These are phyloP conservation scores for Agrilus planipennis DNA, from an alignment of 1,140 invertebrate species.

Conservation along the genomic window DNA sequence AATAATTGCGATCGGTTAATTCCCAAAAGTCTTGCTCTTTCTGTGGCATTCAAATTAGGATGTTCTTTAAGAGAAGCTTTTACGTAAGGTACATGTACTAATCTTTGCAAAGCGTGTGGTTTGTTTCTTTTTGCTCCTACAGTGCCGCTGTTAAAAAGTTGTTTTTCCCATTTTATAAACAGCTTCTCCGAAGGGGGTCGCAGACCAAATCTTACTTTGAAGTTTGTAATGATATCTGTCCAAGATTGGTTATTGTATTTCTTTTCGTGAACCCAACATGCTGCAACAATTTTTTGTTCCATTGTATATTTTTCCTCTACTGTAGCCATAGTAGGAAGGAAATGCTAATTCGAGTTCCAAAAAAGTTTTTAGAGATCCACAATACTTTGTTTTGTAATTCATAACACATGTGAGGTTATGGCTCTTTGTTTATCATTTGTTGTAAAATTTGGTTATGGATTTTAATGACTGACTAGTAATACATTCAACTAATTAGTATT, in stretches of 20 bases:
- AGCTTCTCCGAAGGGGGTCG: conserved; percentile 16
- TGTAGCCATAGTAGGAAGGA: no score
- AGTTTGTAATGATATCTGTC: conserved; percentile 21
- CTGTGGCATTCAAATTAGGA: conserved; percentile 17
- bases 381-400: no score
- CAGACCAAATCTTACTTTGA: conserved; percentile 17
- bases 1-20: conserved; percentile 17
- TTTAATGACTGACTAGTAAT: no score
- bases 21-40: conserved; percentile 19
- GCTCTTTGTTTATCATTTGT: no score
- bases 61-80: conserved; percentile 18
- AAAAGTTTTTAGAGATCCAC: no score
- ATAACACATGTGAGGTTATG: no score
- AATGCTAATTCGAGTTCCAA: no score
- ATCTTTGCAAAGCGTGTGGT: conserved; percentile 14
- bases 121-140: conserved; percentile 15
- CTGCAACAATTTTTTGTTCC: conserved; percentile 21
- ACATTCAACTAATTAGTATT: no score
- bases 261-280: conserved; percentile 23
- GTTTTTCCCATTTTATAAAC: conserved; percentile 20
- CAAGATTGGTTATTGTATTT: conserved; percentile 21
- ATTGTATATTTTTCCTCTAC: no score
- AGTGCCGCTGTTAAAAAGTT: conserved; percentile 18
- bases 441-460: no score
- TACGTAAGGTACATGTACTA: conserved; percentile 25